Base-by-base conservation (phyloP, 2,113 vertebrate genomes). In the Myotis yumanensis region DNA sequence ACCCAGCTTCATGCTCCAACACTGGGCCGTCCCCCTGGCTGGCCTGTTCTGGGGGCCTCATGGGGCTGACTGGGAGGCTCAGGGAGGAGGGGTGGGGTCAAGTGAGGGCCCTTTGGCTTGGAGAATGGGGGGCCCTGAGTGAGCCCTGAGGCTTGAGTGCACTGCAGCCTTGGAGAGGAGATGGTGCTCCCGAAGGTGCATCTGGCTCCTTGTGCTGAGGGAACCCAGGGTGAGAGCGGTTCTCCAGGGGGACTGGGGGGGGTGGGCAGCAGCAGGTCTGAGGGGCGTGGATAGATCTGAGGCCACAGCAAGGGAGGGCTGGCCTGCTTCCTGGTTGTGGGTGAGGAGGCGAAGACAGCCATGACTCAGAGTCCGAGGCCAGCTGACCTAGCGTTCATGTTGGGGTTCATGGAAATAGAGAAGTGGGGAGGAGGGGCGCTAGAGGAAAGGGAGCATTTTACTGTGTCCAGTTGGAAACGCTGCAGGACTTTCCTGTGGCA, bases 231-330 rank as follows among this genome's bases (percentile, higher is more conserved):
- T 12, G 59, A 37, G 15, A 4, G 23, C 3, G 1, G 40, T 48
- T 43, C 0, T 51, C 9, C 17, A 10, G 62, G 51, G 32, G 23
- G 1, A 17, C 57, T 10, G 15, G 52, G 40, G 52, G 40, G 20
- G 7, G 22, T 57, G 57, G 40, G 81, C 1, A 16, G 57, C 59
- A 11, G 37, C 4, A n/a, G 68, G 16, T 18, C 11, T 72, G 64
- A 59, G 48, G 15, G 68, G 37, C 0, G 0, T 0, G 17, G 62
- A 0, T 0, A 11, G 23, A 11, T 20, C 35, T 32, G 75, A 43
- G 62, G 4, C 5, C 20, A 12, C 0, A 7, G n/a, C 48, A 3
- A 22, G 46, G 62, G 12, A 16, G 5, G 16, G 17, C 3, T 22
- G 10, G 64, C 71, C 51, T 30, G 28, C 35, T 30, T n/a, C 73